Evolutionary conservation across 2,888 invertebrate species (phyloP).

Genomic region (Lochmaea crataegi): DNA sequence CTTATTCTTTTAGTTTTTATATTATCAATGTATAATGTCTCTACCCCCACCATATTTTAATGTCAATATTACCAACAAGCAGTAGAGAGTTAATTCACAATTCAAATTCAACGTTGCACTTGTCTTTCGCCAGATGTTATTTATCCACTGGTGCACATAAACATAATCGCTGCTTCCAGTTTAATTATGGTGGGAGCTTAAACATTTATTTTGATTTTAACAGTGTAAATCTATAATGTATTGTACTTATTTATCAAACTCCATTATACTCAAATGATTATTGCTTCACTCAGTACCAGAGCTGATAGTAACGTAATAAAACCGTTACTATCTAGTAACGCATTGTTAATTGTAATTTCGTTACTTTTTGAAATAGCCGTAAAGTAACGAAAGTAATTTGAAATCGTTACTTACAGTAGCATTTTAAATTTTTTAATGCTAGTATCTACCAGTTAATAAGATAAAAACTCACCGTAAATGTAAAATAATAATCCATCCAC

Average conservation of each 20-base stretch:
- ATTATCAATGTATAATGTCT: background rate
- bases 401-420: no score
- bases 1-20: slow-evolving; percentile 1
- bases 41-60: background rate
- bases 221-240: background rate
- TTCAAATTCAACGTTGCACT: background rate
- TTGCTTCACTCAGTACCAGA: background rate
- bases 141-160: background rate
- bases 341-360: no score
- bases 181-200: background rate
- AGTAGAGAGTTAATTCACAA: no score
- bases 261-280: background rate
- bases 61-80: background rate
- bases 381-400: no score
- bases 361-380: no score
- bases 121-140: background rate
- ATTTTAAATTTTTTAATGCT: no score
- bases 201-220: background rate
- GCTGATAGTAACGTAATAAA: no score
- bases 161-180: background rate
- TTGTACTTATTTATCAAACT: slow-evolving; percentile 8
- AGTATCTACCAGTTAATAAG: no score
- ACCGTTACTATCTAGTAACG: no score
- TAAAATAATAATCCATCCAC: no score
- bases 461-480: no score